phyloP scores from a whole-genome alignment of 2,888 invertebrate genomes.

The Drosophila merina region DNA sequence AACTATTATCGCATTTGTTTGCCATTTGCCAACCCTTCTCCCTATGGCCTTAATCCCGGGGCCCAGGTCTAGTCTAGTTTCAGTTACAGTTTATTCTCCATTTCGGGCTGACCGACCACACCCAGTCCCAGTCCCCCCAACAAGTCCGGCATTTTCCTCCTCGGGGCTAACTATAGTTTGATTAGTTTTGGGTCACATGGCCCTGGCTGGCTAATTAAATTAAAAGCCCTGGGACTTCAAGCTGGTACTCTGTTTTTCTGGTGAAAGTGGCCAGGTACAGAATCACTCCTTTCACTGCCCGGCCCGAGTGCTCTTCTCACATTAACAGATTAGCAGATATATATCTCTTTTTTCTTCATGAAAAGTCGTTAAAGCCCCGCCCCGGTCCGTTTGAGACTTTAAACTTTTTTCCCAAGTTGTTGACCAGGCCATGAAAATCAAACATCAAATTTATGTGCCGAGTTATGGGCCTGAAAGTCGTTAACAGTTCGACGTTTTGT shows the following conservation, averaged over 20 bases:
- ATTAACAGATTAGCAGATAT: slow-evolving; percentile 38
- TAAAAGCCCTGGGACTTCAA: slow-evolving; percentile 34
- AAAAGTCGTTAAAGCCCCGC: slow-evolving; percentile 36
- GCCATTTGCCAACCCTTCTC: slow-evolving; percentile 64
- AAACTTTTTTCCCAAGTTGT: slow-evolving; percentile 13
- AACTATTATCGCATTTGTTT: slow-evolving; percentile 78
- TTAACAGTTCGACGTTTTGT: slow-evolving; percentile 46
- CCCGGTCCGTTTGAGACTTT: background rate
- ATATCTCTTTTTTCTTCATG: slow-evolving; percentile 4
- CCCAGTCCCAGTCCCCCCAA: slow-evolving; percentile 27
- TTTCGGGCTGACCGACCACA: slow-evolving; percentile 30
- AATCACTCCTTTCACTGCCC: slow-evolving; percentile 30
- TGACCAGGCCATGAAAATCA: slow-evolving; percentile 40
- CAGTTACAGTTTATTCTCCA: slow-evolving; percentile 26
- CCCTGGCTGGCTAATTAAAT: slow-evolving; percentile 63
- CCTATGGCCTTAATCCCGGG: slow-evolving; percentile 5
- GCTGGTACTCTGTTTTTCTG: slow-evolving; percentile 2
- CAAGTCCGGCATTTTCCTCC: background rate
- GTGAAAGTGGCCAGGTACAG: slow-evolving; percentile 53
- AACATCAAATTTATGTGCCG: slow-evolving; percentile 44
- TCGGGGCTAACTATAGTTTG: slow-evolving; percentile 39
- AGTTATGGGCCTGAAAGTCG: slow-evolving; percentile 43
- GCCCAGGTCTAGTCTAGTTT: slow-evolving; percentile 19
- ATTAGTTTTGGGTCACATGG: slow-evolving; percentile 42
- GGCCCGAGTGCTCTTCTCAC: slow-evolving; percentile 28